Evolutionary conservation across 1,140 invertebrate genomes (phyloP), one percentile per base, ranked within the genome.

Genomic region (Drosophila tropicalis): DNA sequence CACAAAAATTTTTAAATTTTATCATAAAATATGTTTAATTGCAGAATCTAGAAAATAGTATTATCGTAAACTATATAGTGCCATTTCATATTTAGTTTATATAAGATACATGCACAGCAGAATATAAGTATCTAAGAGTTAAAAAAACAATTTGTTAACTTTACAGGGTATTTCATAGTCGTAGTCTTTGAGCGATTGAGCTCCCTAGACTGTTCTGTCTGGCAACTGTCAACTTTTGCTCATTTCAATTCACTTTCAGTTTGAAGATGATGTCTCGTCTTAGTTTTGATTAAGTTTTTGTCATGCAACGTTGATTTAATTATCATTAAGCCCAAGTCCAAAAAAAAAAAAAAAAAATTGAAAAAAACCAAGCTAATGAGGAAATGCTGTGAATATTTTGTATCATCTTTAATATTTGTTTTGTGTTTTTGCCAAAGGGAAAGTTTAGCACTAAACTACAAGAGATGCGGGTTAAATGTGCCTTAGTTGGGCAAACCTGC

Each of bases 261-360:
- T 65, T 62, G 55, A 47, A 40, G 62, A 41, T 65, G 66, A 64
- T 70, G 80, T 72, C 68, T 64, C 66, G 66, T 62, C 82, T 79
- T 76, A 72, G 79, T 87, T 87, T 87, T 87, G 83, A 87, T 87
- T 80, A 83, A 89, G 83, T 87, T 87, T 51, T 80, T 89, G 83
- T 87, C 83, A 87, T 87, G 83, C 83, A 87, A 87, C 83, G 84
- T 69, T 87, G 83, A 87, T 87, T 87, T 87, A 87, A 87, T 87
- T 87, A 87, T 87, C 54, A 77, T 81, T 86, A 84, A 76, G 75
- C 65, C 39, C 51, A 64, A 64, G 44, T 58, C 66, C 69, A 79
- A 81, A 78, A 83, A 81, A 78, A 9, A 51, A 51, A 51, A 19
- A 47, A 17, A 51, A 19, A 47, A 17, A n/a, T n/a, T n/a, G 10